A percentile compares a stretch with the other conserved stretches of the same genome.
These are phyloP conservation scores for Anthopleura xanthogrammica DNA, from an alignment of 92 coral and sea anemone species.

Conservation along the genomic window DNA sequence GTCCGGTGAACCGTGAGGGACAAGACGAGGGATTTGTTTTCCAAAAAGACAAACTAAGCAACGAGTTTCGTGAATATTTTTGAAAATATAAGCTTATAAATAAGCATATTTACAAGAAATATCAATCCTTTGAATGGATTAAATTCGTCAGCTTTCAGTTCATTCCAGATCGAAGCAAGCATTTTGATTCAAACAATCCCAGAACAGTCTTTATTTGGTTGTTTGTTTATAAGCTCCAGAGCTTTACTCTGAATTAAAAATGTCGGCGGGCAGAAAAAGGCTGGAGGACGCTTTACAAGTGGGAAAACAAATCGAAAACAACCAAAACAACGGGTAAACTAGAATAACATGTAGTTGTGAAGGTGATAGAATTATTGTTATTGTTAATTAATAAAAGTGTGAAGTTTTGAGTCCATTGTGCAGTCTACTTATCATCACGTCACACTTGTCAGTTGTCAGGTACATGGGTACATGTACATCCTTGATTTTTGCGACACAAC, in stretches of 20 bases:
- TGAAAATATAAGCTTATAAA: no score
- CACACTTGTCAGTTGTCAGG: not conserved
- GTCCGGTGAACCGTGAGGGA: not conserved
- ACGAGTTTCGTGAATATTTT: not conserved
- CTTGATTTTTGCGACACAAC: not conserved
- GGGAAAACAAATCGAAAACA: constrained; percentile 72
- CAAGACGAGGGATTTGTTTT: not conserved
- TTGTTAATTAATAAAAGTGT: not conserved
- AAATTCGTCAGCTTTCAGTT: not conserved
- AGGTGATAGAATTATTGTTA: not conserved
- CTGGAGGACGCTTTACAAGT: constrained; percentile 90
- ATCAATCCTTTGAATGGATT: not conserved
- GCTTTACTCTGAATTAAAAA: constrained; percentile 12
- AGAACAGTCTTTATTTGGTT: not conserved
- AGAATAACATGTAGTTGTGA: not conserved
- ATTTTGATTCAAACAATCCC: not conserved
- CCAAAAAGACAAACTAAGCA: not conserved
- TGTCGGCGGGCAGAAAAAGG: constrained; percentile 94
- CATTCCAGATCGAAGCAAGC: not conserved
- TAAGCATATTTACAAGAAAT: no score
- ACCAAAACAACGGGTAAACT: constrained; percentile 41
- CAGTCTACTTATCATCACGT: not conserved
- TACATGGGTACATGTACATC: not conserved
- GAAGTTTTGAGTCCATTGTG: not conserved
- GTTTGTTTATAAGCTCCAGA: not conserved